Evolutionary conservation across 2,888 invertebrate species (phyloP), one percentile per base, ranked within the genome.

Genomic region (Ceramica pisi): DNA sequence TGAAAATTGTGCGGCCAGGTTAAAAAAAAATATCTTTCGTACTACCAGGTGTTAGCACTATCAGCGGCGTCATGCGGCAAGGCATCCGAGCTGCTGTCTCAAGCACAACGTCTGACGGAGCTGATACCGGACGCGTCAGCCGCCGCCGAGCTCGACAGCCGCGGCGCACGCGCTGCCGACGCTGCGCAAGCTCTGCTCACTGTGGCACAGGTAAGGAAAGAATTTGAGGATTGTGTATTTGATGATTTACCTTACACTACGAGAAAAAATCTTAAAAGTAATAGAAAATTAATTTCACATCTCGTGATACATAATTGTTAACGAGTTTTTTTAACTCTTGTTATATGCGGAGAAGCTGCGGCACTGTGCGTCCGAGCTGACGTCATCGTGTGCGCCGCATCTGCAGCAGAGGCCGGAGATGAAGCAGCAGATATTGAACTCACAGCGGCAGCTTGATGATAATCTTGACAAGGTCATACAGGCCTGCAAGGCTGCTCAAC

Each of bases 61-160:
- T 83, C 93, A 1, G 87, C 87, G 2, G 79, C 73, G 0, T 89
- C 89, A 0, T 90, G 91, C 19, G 87, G 86, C 7, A 85, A 87
- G 60, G 87, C 91, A 0, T 88, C 90, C 0, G 84, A 87, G 56
- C 80, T 93, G 53, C 72, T 91, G n/a, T 75, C 87, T 0, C 86
- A 83, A 14, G 91, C 90, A 0, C 86, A 91, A 50, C 83, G 83
- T 10, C 76, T 92, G 12, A 82, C 87, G 0, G 80, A 86, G 48
- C 55, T 77, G 4, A 67, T 88, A 12, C 89, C 86, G 10, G 65
- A 75, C 2, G 44, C 53, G 0, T 75, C 51, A 2, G 63, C 67
- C 2, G 90, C 87, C 1, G 77, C 71, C 8, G 73, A 80, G 35
- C 77, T 93, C 57, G 91, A 90, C 73, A 38, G 16, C 0, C 63